A percentile compares a stretch with the other conserved stretches of the same genome.
Evolutionary conservation across 2,113 vertebrate genomes (phyloP).

Genomic region (Sinosuthora webbiana): DNA sequence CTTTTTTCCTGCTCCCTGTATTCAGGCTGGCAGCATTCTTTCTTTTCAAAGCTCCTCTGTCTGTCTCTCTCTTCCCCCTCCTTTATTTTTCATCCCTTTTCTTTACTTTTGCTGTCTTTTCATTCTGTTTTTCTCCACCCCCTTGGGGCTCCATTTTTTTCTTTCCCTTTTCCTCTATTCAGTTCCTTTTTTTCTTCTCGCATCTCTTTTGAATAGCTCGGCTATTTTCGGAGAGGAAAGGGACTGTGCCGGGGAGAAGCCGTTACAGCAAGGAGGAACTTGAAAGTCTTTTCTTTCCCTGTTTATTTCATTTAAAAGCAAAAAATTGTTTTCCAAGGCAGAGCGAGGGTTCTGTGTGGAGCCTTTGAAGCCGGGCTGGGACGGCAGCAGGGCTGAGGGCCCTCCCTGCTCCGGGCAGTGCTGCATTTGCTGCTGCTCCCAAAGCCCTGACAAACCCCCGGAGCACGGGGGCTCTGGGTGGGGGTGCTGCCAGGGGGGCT

Average conservation of each 20-base stretch:
- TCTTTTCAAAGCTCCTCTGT: conserved; percentile 74
- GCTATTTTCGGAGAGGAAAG: conserved; percentile 73
- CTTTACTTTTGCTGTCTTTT: conserved; percentile 73
- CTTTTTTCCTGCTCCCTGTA: conserved; percentile 66
- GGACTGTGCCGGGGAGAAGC: conserved; percentile 55
- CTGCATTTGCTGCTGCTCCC: accelerated
- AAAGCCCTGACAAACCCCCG: accelerated
- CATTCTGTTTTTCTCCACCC: conserved; percentile 66
- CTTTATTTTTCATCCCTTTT: conserved; percentile 73
- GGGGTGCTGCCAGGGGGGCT: not conserved
- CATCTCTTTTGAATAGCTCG: conserved; percentile 71
- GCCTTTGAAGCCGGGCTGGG: not conserved
- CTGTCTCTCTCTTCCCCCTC: conserved; percentile 72
- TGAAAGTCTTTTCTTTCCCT: conserved; percentile 58
- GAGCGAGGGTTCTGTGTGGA: not conserved
- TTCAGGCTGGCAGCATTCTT: conserved; percentile 73
- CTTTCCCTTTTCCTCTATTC: conserved; percentile 73
- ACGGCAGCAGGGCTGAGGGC: not conserved
- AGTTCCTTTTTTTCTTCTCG: conserved; percentile 64
- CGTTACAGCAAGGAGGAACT: conserved; percentile 63
- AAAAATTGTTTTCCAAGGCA: not conserved
- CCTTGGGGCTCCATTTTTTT: conserved; percentile 68
- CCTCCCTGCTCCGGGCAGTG: not conserved
- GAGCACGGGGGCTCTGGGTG: not conserved
- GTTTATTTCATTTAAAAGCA: conserved; percentile 42